Percentiles rank a stretch among this genome's conserved stretches.
Evolutionary conservation across 2,888 invertebrate genomes (phyloP).

Genomic region (Cistogaster globosa): DNA sequence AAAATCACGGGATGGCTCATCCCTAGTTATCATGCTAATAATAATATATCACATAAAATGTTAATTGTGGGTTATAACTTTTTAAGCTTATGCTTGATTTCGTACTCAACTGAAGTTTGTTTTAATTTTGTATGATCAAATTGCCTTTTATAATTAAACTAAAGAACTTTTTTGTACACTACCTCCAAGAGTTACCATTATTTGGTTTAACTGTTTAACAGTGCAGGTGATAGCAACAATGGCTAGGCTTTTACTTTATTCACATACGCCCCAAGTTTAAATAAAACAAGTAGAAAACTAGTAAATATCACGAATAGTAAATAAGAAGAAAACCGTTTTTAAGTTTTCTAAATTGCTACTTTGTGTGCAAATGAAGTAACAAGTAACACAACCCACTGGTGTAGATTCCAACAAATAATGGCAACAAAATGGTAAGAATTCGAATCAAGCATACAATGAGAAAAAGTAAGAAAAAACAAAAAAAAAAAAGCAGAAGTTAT

Average conservation of each 20-base stretch:
- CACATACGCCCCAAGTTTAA: slow-evolving; percentile 62
- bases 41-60: too few relatives aligned
- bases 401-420: slow-evolving; percentile 22
- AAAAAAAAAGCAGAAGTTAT: slow-evolving; percentile 62
- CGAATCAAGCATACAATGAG: slow-evolving; percentile 19
- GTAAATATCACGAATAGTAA: slow-evolving; percentile 51
- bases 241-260: slow-evolving; percentile 60
- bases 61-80: too few relatives aligned
- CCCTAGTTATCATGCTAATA: too few relatives aligned
- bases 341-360: slow-evolving; percentile 76
- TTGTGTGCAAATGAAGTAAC: slow-evolving; percentile 80
- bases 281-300: slow-evolving; percentile 22
- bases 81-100: too few relatives aligned
- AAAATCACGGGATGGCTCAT: too few relatives aligned
- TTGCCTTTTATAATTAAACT: too few relatives aligned
- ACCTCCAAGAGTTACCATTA: slow-evolving; percentile 20
- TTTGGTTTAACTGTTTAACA: not conserved
- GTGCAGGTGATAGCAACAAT: slow-evolving; percentile 61
- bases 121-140: too few relatives aligned
- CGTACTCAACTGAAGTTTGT: too few relatives aligned
- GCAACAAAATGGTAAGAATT: slow-evolving; percentile 31
- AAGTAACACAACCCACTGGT: slow-evolving; percentile 72
- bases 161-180: slow-evolving; percentile 9
- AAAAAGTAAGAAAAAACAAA: slow-evolving; percentile 18
- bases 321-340: slow-evolving; percentile 65